A percentile compares a stretch with the other conserved stretches of the same genome.
Conservation (phyloP, 2,888 invertebrate genomes). For the Papilio elwesi region DNA sequence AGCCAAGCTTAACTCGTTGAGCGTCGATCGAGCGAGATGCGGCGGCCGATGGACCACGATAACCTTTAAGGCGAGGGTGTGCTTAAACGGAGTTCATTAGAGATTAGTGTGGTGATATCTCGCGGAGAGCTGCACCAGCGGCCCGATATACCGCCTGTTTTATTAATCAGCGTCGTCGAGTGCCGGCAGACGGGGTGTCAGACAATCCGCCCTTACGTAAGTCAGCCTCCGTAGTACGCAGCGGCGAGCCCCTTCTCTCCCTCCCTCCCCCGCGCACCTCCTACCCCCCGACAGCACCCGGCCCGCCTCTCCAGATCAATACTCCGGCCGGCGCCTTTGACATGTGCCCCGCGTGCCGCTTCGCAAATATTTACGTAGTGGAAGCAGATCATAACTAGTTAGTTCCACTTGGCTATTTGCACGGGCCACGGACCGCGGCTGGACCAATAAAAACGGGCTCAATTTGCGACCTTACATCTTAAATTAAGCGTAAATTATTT, state of each 20-base stretch:
- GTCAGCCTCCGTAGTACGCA: constrained; percentile 66
- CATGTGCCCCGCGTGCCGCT: constrained; percentile 79
- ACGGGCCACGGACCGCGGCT: constrained; percentile 50
- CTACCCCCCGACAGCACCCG: constrained; percentile 45
- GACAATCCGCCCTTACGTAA: constrained; percentile 80
- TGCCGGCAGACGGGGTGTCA: constrained; percentile 74
- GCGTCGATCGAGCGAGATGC: constrained; percentile 26
- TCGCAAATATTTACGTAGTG: constrained; percentile 82
- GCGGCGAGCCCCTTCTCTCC: constrained; percentile 49
- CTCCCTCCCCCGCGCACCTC: constrained; percentile 41
- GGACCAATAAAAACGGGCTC: constrained; percentile 55
- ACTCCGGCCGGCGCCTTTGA: constrained; percentile 82
- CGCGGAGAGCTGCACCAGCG: constrained; percentile 55
- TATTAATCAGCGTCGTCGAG: constrained; percentile 73
- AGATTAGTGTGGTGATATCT: constrained; percentile 64
- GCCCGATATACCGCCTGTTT: constrained; percentile 72
- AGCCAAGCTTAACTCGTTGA: constrained; percentile 27
- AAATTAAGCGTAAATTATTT: constrained; percentile 26
- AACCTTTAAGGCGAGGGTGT: constrained; percentile 45
- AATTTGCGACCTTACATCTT: constrained; percentile 51
- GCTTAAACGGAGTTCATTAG: constrained; percentile 62
- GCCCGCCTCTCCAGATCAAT: constrained; percentile 76
- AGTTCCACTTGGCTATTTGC: constrained; percentile 67
- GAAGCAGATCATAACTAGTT: constrained; percentile 81
- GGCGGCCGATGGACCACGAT: constrained; percentile 24